These are phyloP conservation scores for Platycheirus albimanus DNA, from an alignment of 2,888 invertebrate species.

Conservation along the genomic window DNA sequence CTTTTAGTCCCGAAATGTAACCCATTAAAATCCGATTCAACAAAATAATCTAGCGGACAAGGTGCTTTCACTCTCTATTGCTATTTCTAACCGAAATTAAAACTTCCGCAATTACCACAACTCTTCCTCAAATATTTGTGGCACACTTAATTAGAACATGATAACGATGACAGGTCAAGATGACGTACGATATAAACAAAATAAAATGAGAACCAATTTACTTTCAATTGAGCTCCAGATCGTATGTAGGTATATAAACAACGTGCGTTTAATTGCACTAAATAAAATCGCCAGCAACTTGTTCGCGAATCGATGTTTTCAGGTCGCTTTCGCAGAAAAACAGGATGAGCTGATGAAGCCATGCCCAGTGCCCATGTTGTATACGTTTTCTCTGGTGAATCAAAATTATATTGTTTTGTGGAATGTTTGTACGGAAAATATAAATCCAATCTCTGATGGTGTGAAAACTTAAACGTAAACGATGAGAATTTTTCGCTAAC, in stretches of 20 bases:
- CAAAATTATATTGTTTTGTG: not conserved
- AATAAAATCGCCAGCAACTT: slow-evolving; percentile 44
- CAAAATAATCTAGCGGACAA: too few relatives aligned
- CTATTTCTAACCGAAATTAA: too few relatives aligned
- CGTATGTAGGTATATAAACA: slow-evolving; percentile 13
- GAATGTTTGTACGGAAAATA: too few relatives aligned
- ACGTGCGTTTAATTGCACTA: slow-evolving; percentile 75
- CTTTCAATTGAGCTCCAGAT: slow-evolving; percentile 51
- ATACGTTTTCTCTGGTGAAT: not conserved
- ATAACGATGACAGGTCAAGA: slow-evolving; percentile 52
- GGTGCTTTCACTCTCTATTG: too few relatives aligned
- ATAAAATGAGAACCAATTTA: slow-evolving; percentile 24
- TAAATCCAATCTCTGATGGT: not conserved
- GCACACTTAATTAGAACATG: slow-evolving; percentile 56
- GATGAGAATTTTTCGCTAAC: too few relatives aligned
- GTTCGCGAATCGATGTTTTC: slow-evolving; percentile 61
- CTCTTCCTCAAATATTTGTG: not conserved
- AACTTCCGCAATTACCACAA: not conserved
- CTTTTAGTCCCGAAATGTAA: too few relatives aligned
- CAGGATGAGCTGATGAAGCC: slow-evolving; percentile 48
- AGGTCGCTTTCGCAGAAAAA: slow-evolving; percentile 66
- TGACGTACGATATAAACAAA: slow-evolving; percentile 24
- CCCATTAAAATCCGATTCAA: too few relatives aligned
- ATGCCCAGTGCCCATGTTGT: too few relatives aligned
- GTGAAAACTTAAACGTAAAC: not conserved